Conservation (phyloP, 2,113 vertebrate genomes). For the Paedocypris sp. region DNA sequence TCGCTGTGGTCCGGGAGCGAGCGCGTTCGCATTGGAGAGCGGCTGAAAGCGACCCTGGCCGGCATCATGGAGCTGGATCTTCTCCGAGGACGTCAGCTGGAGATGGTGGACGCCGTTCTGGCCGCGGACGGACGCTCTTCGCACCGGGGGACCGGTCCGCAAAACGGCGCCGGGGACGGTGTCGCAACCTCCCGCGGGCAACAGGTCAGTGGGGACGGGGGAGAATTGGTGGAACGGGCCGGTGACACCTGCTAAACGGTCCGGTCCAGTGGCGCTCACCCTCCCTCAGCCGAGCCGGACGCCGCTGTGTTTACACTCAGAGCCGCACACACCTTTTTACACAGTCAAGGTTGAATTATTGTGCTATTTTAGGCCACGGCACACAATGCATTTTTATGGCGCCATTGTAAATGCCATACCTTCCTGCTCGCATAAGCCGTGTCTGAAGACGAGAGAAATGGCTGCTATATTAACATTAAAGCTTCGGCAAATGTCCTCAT, state of each 20-base stretch:
- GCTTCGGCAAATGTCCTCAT: too few species aligned
- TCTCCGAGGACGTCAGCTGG: constrained; percentile 59
- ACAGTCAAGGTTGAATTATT: constrained; percentile 16
- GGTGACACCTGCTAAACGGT: background rate
- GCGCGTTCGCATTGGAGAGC: constrained; percentile 66
- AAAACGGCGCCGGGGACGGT: constrained; percentile 41
- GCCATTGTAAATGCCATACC: background rate
- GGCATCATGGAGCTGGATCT: constrained; percentile 69
- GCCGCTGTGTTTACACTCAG: constrained; percentile 26
- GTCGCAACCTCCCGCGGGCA: constrained; percentile 59
- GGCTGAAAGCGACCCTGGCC: constrained; percentile 65
- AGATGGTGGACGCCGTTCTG: constrained; percentile 56
- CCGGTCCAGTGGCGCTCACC: background rate
- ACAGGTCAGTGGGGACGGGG: constrained; percentile 61
- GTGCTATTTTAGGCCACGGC: background rate
- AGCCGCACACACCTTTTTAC: background rate
- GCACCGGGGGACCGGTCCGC: constrained; percentile 29
- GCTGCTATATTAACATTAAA: too few species aligned
- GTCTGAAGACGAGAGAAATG: too few species aligned
- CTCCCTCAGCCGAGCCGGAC: background rate
- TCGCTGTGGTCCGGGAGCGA: constrained; percentile 69
- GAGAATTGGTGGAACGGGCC: background rate
- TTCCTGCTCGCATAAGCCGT: too few species aligned
- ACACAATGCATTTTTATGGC: constrained; percentile 1
- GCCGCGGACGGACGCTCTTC: constrained; percentile 33